Base-by-base conservation (phyloP, 2,113 vertebrate species). In the Crypturellus undulatus region DNA sequence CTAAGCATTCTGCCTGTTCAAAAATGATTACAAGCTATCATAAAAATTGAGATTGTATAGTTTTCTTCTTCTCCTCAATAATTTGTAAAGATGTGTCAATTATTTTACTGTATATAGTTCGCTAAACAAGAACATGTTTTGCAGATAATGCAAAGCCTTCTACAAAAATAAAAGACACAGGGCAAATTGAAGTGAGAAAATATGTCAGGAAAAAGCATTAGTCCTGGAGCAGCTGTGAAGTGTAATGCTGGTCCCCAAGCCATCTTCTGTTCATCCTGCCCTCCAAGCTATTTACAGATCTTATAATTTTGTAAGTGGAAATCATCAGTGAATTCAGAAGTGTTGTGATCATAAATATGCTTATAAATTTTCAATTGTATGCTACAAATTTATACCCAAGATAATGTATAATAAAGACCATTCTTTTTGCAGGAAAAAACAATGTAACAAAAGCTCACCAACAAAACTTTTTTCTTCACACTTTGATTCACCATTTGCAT, bases 401-500 rank as follows among this genome's bases (percentile, higher is more conserved):
- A 68, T 22, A 51, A 34, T 40, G 14, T 85, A 20, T 77, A 67
- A 82, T 68, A 45, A 60, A 42, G 14, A 24, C 10, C 34, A 34
- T 40, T 34, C 62, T 38, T 86, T 79, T 51, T 7, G 21, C 6
- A 11, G 26, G 9, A 54, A 49, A 42, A 72, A 34, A 13, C 24
- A 30, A 79, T 19, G 82, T 65, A 92, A 89, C 0, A 20, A 80
- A 92, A 91, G 79, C 49, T 81, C 45, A 58, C 11, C 40, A 64
- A 24, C 21, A 26, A 3, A 89, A 73, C 20, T 64, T 85, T 81
- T 87, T 96, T 91, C 82, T 89, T 93, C 64, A 89, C 75, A 62
- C 60, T 95, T 89, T 3, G 30, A 92, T 95, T 96, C 51, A 86
- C 59, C 71, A 95, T 91, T 91, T 85, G 49, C 56, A 93, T n/a